Conservation (phyloP, 2,797 vertebrate genomes). For the Sebastolobus altivelis region DNA sequence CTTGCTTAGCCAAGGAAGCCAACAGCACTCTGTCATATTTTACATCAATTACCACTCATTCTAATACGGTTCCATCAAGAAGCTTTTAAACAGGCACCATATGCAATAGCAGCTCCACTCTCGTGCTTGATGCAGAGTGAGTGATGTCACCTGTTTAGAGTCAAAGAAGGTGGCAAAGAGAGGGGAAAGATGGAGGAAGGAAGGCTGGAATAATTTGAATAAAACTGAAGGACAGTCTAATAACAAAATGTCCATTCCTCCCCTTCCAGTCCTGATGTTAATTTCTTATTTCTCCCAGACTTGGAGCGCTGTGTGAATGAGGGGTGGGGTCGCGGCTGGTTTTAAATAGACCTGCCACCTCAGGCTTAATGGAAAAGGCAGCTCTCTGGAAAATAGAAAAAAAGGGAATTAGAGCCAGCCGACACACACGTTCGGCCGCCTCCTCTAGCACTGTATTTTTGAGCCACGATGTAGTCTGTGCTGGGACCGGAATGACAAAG, state of each 20-base stretch:
- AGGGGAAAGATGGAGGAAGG: constrained; percentile 60
- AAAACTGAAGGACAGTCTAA: constrained; percentile 95
- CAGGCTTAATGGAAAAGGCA: constrained; percentile 99
- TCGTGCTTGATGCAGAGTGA: constrained; percentile 88
- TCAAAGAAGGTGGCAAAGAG: constrained; percentile 56
- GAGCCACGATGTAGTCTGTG: constrained; percentile 91
- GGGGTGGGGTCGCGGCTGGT: constrained; percentile 96
- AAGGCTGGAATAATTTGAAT: constrained; percentile 92
- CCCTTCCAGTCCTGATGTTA: constrained; percentile 92
- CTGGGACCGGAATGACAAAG: constrained; percentile 97
- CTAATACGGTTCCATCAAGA: constrained; percentile 96
- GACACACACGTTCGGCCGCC: constrained; percentile 96
- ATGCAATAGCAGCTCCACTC: constrained; percentile 88
- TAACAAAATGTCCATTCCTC: constrained; percentile 92
- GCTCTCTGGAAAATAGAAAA: constrained; percentile 98
- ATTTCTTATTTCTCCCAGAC: constrained; percentile 96
- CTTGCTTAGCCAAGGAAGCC: constrained; percentile 95
- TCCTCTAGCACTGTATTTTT: constrained; percentile 98
- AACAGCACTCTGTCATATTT: constrained; percentile 98
- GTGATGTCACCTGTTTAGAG: constrained; percentile 91
- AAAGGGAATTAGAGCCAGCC: constrained; percentile 95
- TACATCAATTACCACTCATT: constrained; percentile 98
- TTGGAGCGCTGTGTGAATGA: constrained; percentile 82
- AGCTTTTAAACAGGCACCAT: constrained; percentile 95
- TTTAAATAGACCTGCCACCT: constrained; percentile 99